Percentiles rank a stretch among this genome's conserved stretches.
Conservation (phyloP, 2,888 invertebrate genomes). For the Rambutsinella grinnellia region DNA sequence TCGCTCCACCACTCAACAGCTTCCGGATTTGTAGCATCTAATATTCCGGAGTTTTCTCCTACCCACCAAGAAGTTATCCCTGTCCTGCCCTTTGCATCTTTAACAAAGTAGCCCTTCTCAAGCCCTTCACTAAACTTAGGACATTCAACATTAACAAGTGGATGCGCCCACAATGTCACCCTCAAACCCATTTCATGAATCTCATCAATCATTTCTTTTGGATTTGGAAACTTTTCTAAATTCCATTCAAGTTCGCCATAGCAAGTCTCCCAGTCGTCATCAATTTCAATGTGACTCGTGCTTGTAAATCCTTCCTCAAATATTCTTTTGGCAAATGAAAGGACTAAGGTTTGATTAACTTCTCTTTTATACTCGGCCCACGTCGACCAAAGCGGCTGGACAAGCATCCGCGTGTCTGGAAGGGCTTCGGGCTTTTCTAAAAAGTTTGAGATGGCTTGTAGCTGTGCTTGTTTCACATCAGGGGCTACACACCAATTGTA, state of each 20-base stretch:
- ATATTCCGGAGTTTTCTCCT: conserved; percentile 71
- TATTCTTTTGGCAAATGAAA: conserved; percentile 48
- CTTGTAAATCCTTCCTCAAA: background rate
- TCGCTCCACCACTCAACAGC: conserved; percentile 71
- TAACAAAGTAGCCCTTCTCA: conserved; percentile 74
- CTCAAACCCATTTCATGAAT: conserved; percentile 75
- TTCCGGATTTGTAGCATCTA: conserved; percentile 81
- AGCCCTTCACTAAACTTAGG: conserved; percentile 75
- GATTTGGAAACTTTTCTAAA: conserved; percentile 76
- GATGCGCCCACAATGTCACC: conserved; percentile 87
- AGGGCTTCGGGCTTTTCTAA: background rate
- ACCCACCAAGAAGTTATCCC: conserved; percentile 71
- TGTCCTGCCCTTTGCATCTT: conserved; percentile 67
- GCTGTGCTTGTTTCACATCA: conserved; percentile 45
- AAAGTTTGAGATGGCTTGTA: conserved; percentile 69
- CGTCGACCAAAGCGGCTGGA: background rate
- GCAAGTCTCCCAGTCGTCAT: conserved; percentile 89
- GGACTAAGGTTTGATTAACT: conserved; percentile 39
- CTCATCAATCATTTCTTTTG: conserved; percentile 63
- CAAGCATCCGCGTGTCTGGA: background rate
- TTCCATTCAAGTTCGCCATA: conserved; percentile 86
- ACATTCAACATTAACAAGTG: conserved; percentile 83
- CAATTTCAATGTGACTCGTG: conserved; percentile 81
- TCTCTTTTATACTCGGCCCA: conserved; percentile 1
- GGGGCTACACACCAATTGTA: conserved; percentile 49